phyloP scores from a whole-genome alignment of 2,113 vertebrate genomes.

The Perca flavescens region DNA sequence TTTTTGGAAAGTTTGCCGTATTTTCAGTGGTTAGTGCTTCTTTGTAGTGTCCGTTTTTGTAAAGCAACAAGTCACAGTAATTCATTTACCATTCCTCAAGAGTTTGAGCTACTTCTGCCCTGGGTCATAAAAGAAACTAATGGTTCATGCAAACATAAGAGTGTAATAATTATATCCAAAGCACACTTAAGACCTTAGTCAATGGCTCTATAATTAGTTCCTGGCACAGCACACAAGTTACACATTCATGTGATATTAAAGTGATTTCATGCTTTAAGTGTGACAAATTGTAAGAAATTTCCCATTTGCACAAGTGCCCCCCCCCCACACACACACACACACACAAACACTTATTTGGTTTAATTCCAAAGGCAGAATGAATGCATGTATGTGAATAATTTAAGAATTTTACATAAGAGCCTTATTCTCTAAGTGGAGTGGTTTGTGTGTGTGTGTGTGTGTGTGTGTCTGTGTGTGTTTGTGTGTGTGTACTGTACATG shows the following conservation, averaged over 20 bases:
- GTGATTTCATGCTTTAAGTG: slow-evolving; percentile 62
- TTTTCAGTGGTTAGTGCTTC: no score
- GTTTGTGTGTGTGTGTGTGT: slow-evolving; percentile 10
- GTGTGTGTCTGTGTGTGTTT: not conserved
- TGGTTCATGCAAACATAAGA: not conserved
- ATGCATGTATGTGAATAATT: slow-evolving; percentile 63
- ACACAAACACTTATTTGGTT: slow-evolving; percentile 22
- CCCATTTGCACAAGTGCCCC: slow-evolving; percentile 16
- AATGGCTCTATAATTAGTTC: slow-evolving; percentile 42
- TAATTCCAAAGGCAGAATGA: slow-evolving; percentile 53
- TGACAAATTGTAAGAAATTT: slow-evolving; percentile 48
- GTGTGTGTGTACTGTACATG: not conserved
- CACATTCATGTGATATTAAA: slow-evolving; percentile 33
- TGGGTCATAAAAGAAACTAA: not conserved
- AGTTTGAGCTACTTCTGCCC: not conserved
- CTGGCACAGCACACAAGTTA: slow-evolving; percentile 41
- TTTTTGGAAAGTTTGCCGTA: not conserved
- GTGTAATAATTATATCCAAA: slow-evolving; percentile 17
- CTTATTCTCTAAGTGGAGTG: slow-evolving; percentile 59
- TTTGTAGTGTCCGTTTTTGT: not conserved
- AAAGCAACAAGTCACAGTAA: not conserved
- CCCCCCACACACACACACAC: slow-evolving; percentile 17
- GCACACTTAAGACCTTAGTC: slow-evolving; percentile 11
- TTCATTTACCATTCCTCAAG: not conserved
- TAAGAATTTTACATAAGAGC: slow-evolving; percentile 58